These are phyloP conservation scores for Heteractis magnifica DNA, from an alignment of 92 coral and sea anemone genomes.

Conservation along the genomic window DNA sequence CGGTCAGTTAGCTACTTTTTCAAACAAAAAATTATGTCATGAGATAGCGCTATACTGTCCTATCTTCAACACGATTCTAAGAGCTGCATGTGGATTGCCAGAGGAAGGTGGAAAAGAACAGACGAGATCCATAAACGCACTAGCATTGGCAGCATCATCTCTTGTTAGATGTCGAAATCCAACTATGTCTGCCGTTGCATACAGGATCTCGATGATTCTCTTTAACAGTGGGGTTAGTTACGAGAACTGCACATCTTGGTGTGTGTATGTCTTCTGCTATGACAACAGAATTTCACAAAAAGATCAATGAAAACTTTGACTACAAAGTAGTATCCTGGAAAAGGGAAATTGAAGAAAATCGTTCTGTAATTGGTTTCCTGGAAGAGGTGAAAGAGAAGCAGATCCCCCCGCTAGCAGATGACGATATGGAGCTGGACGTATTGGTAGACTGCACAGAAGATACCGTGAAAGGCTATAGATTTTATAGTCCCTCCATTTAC, in stretches of 20 bases:
- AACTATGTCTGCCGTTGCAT: slow-evolving; percentile 38
- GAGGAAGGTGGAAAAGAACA: neutral
- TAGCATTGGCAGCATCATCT: slow-evolving; percentile 46
- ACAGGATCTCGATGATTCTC: neutral
- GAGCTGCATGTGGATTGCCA: slow-evolving; percentile 23
- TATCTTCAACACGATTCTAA: slow-evolving; percentile 16
- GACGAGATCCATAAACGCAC: slow-evolving; percentile 16
- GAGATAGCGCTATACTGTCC: slow-evolving; percentile 48
- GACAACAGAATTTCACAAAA: no score
- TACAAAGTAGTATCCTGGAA: no score
- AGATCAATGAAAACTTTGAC: no score
- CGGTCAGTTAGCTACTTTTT: slow-evolving; percentile 42
- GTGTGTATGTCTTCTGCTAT: no score
- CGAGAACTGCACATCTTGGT: no score
- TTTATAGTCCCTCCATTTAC: slow-evolving; percentile 2
- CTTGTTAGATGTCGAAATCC: slow-evolving; percentile 44
- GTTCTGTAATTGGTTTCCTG: no score
- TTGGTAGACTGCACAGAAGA: neutral
- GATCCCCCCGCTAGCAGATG: no score
- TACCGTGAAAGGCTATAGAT: neutral
- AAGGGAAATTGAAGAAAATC: no score
- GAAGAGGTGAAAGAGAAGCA: no score
- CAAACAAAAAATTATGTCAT: slow-evolving; percentile 28
- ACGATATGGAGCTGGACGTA: neutral
- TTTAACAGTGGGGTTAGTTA: no score